Base-by-base conservation (phyloP, 2,113 vertebrate genomes). In the Barnardius zonarius region DNA sequence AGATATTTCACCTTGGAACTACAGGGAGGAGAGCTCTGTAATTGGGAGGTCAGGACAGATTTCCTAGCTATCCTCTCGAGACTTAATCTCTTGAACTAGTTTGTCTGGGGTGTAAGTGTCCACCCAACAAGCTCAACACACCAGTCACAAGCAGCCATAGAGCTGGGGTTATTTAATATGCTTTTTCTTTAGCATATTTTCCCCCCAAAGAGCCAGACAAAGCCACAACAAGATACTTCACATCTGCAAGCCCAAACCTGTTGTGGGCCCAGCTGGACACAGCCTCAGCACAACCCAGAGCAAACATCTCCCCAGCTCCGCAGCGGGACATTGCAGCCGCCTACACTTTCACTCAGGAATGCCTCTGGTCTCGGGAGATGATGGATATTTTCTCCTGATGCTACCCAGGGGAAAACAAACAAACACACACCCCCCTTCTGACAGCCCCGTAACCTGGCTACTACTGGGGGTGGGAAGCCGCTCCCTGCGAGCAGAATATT, bases 311-410 rank as follows among this genome's bases (percentile, higher is more conserved):
- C 67, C 80, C 88, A 61, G 86, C 83, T 11, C 88, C 4, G 0
- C n/a, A 11, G 82, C 1, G 1, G 81, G 88, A 88, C 95, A 79
- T 2, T 49, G 94, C 95, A 95, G 83, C 91, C 74, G 1, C 96
- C 95, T 89, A 95, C 91, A 73, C 93, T 93, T 91, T 80, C 91
- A 85, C 94, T 92, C 81, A 93, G 94, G 93, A 95, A 94, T 90
- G 90, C 85, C 75, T 96, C 95, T 95, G 92, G 37, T 91, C 94
- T 77, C 6, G 0, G 73, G 44, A 94, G 90, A 91, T 77, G 92
- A 90, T 90, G 94, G 92, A 91, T 95, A 92, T 95, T 96, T 83
- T 94, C 87, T 94, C 88, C 93, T 81, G 89, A 86, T 93, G 92
- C 83, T 92, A 44, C 88, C 76, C 75, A 18, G 46, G 83, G 85